Evolutionary conservation across 1,140 invertebrate genomes (phyloP), one percentile per base, ranked within the genome.

Genomic region (Carposina sasakii): DNA sequence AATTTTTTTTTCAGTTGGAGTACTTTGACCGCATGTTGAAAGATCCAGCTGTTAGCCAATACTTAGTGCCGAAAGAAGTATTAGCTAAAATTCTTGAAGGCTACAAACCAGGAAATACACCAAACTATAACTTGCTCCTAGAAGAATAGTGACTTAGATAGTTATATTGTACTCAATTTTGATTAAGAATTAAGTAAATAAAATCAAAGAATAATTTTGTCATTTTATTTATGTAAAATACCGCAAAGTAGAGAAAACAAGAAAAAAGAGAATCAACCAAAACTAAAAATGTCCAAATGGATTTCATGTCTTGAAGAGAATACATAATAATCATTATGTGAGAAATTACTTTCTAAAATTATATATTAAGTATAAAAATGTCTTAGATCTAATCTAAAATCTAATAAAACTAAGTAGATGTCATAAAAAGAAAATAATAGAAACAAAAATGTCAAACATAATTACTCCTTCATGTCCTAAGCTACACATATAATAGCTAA

Each of bases 1-100:
- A n/a, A n/a, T 45, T 51, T 57, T 39, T 16, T 24, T 76, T 75
- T 48, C 57, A 79, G 73, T n/a, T 46, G 28, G 41, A 64, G 20
- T 81, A 81, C 37, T 46, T 73, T 0, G 23, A 58, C 0, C 62
- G 66, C 12, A 78, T 82, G 78, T 22, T 52, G n/a, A 37, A 71
- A 40, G 78, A 82, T 47, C 65, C 76, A 6, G 70, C 60, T 19
- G 65, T 82, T 0, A 69, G 43, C n/a, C 55, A 73, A 19, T 81
- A 79, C 39, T 23, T 61, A 15, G 41, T 81, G 26, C 67, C 75
- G 16, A 49, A 43, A 17, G 58, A 76, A 13, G 54, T 67, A 5
- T 48, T 70, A 1, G 13, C 47, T 1, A 41, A 75, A 41, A 67
- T 71, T 28, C n/a, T 67, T 4, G 36, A 59, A 26, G 40, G 33